Evolutionary conservation across 2,113 vertebrate species (phyloP).

Genomic region (Pseudorectes ferrugineus): DNA sequence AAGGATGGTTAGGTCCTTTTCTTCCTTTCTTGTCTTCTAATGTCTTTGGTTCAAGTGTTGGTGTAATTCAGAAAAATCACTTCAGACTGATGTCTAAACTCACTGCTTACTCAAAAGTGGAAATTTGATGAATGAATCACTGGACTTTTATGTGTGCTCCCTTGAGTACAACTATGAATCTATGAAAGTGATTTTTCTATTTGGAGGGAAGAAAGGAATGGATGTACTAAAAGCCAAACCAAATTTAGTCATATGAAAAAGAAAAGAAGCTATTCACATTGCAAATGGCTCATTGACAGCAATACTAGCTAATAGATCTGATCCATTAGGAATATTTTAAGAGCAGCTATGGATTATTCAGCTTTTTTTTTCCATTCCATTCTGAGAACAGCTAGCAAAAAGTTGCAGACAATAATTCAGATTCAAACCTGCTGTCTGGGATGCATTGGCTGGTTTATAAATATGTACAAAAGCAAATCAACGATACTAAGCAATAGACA

Average conservation of each 20-base stretch:
- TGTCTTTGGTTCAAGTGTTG: background rate
- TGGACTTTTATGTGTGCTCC: background rate
- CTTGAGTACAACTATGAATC: background rate
- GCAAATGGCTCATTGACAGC: background rate
- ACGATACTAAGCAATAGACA: background rate
- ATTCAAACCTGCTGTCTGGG: background rate
- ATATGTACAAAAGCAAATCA: background rate
- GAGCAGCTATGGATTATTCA: background rate
- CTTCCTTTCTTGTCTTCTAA: background rate
- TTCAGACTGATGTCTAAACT: background rate
- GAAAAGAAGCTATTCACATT: background rate
- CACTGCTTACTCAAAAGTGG: background rate
- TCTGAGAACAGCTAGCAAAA: background rate
- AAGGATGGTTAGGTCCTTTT: background rate
- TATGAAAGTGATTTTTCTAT: background rate
- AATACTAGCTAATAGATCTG: background rate
- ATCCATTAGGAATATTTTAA: background rate
- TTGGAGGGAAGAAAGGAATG: background rate
- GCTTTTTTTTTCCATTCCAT: background rate
- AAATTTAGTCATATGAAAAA: background rate
- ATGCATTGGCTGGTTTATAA: background rate
- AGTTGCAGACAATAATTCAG: background rate
- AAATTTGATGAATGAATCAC: slow-evolving; percentile 6
- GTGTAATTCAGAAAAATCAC: background rate
- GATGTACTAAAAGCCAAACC: background rate